Conservation (phyloP, 2,888 invertebrate genomes). For the Apamea epomidion region DNA sequence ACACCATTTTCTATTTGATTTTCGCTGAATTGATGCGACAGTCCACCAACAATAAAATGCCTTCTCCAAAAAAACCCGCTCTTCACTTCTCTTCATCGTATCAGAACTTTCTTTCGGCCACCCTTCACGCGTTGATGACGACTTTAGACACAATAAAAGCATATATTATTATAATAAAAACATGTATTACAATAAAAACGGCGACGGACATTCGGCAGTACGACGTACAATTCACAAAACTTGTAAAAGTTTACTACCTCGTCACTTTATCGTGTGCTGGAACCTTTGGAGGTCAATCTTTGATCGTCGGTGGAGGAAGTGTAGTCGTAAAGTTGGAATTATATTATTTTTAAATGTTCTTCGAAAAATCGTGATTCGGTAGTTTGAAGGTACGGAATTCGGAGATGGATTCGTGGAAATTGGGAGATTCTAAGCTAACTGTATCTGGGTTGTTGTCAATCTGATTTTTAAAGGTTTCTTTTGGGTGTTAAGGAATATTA, state of each 20-base stretch:
- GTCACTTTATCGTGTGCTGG: constrained; percentile 49
- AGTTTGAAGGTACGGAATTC: constrained; percentile 39
- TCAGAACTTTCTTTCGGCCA: constrained; percentile 66
- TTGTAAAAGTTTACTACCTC: constrained; percentile 62
- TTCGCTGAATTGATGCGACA: background rate
- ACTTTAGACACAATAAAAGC: constrained; percentile 69
- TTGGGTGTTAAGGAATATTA: constrained; percentile 10
- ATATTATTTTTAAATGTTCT: constrained; percentile 60
- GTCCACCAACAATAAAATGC: constrained; percentile 17
- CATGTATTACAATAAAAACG: constrained; percentile 65
- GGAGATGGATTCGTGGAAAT: constrained; percentile 57
- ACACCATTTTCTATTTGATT: background rate
- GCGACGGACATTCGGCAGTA: constrained; percentile 54
- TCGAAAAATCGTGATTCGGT: constrained; percentile 48
- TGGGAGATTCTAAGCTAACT: constrained; percentile 43
- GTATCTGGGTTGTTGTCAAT: constrained; percentile 24
- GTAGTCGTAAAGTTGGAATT: constrained; percentile 50
- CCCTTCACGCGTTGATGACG: constrained; percentile 68
- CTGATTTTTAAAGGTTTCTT: background rate
- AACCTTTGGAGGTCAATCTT: constrained; percentile 57
- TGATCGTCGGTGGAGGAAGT: constrained; percentile 41
- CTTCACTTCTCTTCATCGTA: constrained; percentile 35
- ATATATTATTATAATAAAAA: constrained; percentile 68
- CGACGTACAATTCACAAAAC: constrained; percentile 57
- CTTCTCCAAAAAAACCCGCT: constrained; percentile 37